These are phyloP conservation scores for Elysia crispata DNA, from an alignment of 2,888 invertebrate genomes.

Conservation along the genomic window DNA sequence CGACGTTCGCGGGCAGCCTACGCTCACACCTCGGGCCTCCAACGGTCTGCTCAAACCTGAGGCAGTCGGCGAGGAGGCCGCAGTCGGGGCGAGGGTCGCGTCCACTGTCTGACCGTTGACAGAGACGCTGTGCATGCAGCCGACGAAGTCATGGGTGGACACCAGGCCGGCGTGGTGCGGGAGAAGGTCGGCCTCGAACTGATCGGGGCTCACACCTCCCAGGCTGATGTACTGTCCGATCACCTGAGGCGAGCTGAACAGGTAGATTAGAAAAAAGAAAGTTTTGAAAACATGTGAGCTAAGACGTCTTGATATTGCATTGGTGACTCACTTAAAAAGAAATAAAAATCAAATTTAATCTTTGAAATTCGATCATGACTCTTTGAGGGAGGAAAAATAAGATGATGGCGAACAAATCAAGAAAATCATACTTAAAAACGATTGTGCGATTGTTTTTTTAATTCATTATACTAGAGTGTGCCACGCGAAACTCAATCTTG, in stretches of 20 bases:
- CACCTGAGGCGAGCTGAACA: slow-evolving; percentile 17
- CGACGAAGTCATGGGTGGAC: slow-evolving; percentile 93
- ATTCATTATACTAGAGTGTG: no score
- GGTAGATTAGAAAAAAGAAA: background rate
- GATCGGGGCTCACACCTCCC: slow-evolving; percentile 86
- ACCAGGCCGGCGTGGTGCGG: slow-evolving; percentile 84
- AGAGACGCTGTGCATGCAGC: slow-evolving; percentile 93
- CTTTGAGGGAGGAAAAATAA: no score
- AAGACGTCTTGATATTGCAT: no score
- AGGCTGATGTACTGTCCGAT: slow-evolving; percentile 82
- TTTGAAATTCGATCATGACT: no score
- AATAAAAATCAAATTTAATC: no score
- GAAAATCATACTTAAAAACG: no score
- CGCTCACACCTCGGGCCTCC: slow-evolving; percentile 84
- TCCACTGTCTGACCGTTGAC: slow-evolving; percentile 83
- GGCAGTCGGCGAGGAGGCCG: slow-evolving; percentile 78
- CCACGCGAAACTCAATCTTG: no score
- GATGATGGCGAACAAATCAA: no score
- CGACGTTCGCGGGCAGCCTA: slow-evolving; percentile 86
- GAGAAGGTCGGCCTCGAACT: no score
- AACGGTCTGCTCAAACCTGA: slow-evolving; percentile 57
- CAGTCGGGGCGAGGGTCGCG: slow-evolving; percentile 1
- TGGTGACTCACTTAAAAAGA: no score
- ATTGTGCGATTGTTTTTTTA: no score
- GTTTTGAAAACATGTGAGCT: no score